A percentile compares a stretch with the other conserved stretches of the same genome.
phyloP scores from a whole-genome alignment of 2,888 invertebrate species.

The Meta bourneti region DNA sequence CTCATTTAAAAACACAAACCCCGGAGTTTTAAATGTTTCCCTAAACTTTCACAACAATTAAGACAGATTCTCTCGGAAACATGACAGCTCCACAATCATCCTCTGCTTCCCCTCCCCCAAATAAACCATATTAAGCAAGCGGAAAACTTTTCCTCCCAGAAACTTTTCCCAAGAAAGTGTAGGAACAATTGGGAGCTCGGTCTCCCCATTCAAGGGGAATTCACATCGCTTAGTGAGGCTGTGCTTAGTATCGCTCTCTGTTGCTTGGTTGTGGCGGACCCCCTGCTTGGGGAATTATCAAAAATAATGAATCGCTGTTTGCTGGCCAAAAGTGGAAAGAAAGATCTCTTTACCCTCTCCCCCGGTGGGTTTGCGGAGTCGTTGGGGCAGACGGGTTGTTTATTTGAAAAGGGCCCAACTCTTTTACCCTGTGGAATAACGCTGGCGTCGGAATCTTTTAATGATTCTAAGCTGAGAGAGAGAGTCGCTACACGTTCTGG shows the following conservation, averaged over 20 bases:
- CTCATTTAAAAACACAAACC: constrained; percentile 52
- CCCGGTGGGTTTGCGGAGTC: too few species aligned
- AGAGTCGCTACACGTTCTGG: too few species aligned
- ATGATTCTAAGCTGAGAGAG: too few species aligned
- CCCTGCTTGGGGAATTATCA: constrained; percentile 66
- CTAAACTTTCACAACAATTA: constrained; percentile 68
- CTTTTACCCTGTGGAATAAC: too few species aligned
- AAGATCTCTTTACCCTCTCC: not conserved
- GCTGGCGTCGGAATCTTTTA: too few species aligned
- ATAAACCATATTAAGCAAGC: constrained; percentile 66
- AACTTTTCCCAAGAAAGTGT: constrained; percentile 41
- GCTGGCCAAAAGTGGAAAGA: constrained; percentile 40
- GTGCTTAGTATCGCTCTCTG: constrained; percentile 57
- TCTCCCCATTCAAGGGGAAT: constrained; percentile 36
- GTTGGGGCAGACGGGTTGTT: not conserved
- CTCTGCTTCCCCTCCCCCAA: constrained; percentile 21
- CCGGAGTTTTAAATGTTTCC: constrained; percentile 52
- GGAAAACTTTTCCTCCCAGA: constrained; percentile 69
- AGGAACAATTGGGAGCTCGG: constrained; percentile 59
- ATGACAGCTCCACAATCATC: constrained; percentile 54
- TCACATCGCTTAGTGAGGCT: constrained; percentile 50
- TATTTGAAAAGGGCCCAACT: constrained; percentile 52
- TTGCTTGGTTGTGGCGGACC: constrained; percentile 39
- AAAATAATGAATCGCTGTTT: constrained; percentile 75
- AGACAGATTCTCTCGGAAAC: constrained; percentile 46